These are phyloP conservation scores for Dicaeum eximium DNA, from an alignment of 2,113 vertebrate genomes.

Conservation along the genomic window DNA sequence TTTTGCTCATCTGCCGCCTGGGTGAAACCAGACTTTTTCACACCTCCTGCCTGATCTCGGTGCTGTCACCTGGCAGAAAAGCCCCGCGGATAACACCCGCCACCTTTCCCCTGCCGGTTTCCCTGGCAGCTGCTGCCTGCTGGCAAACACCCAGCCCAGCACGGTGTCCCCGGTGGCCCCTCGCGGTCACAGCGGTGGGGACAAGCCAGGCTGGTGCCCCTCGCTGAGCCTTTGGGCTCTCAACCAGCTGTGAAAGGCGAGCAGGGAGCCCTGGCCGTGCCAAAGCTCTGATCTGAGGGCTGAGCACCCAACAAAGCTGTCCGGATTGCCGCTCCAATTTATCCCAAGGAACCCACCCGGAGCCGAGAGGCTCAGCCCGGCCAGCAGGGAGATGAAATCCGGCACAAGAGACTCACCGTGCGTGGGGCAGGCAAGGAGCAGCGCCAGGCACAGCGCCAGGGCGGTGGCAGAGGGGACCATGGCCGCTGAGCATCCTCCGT, in stretches of 20 bases:
- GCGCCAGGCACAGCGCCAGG: background rate
- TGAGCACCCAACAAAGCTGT: rapidly evolving
- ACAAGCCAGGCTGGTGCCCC: background rate
- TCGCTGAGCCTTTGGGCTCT: background rate
- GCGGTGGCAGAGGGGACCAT: background rate
- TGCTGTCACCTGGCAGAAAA: background rate
- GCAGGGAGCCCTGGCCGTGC: background rate
- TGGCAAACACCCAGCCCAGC: rapidly evolving
- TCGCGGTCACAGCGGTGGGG: rapidly evolving
- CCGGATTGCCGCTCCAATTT: rapidly evolving
- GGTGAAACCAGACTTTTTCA: background rate
- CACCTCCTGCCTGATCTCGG: background rate
- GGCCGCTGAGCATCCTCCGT: background rate
- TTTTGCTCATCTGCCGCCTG: background rate
- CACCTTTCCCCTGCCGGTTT: background rate
- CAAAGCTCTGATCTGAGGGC: rapidly evolving
- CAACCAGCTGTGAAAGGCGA: rapidly evolving
- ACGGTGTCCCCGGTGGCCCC: rapidly evolving
- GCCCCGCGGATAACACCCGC: background rate
- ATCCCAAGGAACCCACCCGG: background rate
- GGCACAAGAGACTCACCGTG: background rate
- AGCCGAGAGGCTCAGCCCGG: rapidly evolving
- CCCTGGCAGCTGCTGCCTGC: background rate
- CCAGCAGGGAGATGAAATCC: rapidly evolving
- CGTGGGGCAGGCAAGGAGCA: background rate